A percentile compares a stretch with the other conserved stretches of the same genome.
phyloP scores from a whole-genome alignment of 2,797 vertebrate species.

The Sandelia bainsii region DNA sequence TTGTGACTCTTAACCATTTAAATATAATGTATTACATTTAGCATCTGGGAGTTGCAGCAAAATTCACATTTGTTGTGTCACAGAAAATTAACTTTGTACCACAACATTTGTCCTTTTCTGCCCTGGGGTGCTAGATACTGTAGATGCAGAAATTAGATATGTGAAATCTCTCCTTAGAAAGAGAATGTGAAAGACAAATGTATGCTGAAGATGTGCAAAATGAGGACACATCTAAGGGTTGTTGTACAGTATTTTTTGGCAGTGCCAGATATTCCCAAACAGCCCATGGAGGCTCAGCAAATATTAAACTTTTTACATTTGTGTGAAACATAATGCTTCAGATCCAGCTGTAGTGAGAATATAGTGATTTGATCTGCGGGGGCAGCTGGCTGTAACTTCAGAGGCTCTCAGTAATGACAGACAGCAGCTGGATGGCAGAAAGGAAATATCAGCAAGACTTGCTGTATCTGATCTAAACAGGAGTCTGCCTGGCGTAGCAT shows the following conservation, averaged over 20 bases:
- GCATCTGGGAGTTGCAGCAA: slow-evolving; percentile 3
- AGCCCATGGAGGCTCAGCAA: background rate
- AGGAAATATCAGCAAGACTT: slow-evolving; percentile 66
- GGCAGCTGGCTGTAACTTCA: slow-evolving; percentile 72
- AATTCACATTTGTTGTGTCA: slow-evolving; percentile 38
- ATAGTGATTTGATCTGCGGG: slow-evolving; percentile 42
- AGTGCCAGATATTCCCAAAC: background rate
- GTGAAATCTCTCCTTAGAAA: slow-evolving; percentile 31
- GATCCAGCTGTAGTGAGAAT: slow-evolving; percentile 24
- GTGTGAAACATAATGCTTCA: slow-evolving; percentile 28
- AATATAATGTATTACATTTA: background rate
- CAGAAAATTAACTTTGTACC: slow-evolving; percentile 9
- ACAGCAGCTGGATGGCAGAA: slow-evolving; percentile 74
- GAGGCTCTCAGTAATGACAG: slow-evolving; percentile 56
- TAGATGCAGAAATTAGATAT: slow-evolving; percentile 49
- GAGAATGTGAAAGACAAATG: too few relatives aligned
- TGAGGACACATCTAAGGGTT: background rate
- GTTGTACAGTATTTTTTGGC: background rate
- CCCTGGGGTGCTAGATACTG: slow-evolving; percentile 54
- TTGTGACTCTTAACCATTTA: slow-evolving; percentile 30
- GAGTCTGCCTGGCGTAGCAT: slow-evolving; percentile 44
- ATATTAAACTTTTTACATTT: slow-evolving; percentile 18
- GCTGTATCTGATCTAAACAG: slow-evolving; percentile 63
- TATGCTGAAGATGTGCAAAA: slow-evolving; percentile 8
- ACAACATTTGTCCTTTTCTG: slow-evolving; percentile 43